A percentile compares a stretch with the other conserved stretches of the same genome.
Evolutionary conservation across 2,113 vertebrate species (phyloP).

Genomic region (Apeltes quadracus): DNA sequence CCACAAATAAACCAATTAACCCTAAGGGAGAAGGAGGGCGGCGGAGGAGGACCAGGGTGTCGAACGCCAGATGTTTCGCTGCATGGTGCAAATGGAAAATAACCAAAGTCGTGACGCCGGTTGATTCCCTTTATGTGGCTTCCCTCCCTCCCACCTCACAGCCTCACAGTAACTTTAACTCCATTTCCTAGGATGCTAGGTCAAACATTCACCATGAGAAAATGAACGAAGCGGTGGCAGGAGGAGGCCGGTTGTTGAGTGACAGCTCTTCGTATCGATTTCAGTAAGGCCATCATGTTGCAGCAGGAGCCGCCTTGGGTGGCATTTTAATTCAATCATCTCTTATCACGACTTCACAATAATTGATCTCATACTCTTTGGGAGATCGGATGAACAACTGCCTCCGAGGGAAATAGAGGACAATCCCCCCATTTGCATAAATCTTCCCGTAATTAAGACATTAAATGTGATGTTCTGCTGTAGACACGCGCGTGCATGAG

Average conservation of each 20-base stretch:
- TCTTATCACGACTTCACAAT: slow-evolving; percentile 35
- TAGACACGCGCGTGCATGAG: slow-evolving; percentile 30
- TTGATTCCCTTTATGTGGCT: slow-evolving; percentile 74
- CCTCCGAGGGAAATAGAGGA: slow-evolving; percentile 39
- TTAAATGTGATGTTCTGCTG: slow-evolving; percentile 63
- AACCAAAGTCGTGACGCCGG: slow-evolving; percentile 58
- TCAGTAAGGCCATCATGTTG: not conserved
- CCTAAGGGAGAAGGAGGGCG: slow-evolving; percentile 27
- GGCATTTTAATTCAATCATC: slow-evolving; percentile 61
- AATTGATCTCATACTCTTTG: slow-evolving; percentile 7
- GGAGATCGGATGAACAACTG: slow-evolving; percentile 27
- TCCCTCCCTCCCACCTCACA: slow-evolving; percentile 52
- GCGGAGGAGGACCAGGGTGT: slow-evolving; percentile 49
- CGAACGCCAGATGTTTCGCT: slow-evolving; percentile 69
- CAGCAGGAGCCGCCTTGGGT: slow-evolving; percentile 17
- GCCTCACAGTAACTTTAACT: not conserved
- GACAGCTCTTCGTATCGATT: slow-evolving; percentile 21
- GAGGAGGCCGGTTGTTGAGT: not conserved
- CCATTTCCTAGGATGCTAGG: not conserved
- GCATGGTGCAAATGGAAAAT: slow-evolving; percentile 64
- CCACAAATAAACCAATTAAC: not conserved
- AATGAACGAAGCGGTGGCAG: not conserved
- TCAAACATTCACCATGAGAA: not conserved
- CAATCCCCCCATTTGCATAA: slow-evolving; percentile 67
- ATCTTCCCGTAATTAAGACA: slow-evolving; percentile 73